Conservation (phyloP, 2,888 invertebrate species). For the Oligia fasciuncula region DNA sequence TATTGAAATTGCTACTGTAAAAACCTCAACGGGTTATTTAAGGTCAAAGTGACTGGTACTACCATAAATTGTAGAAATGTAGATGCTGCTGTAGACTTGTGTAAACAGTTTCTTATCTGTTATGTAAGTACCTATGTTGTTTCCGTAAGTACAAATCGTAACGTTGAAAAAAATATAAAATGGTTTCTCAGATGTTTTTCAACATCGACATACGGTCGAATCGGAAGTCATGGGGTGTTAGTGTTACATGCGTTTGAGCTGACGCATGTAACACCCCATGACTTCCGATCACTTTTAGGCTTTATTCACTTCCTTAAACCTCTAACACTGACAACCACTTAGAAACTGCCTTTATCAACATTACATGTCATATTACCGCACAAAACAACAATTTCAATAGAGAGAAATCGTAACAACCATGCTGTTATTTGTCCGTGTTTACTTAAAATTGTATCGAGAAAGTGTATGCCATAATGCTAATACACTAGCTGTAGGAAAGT, state of each 20-base stretch:
- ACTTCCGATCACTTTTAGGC: neutral
- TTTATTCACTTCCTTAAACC: slow-evolving; percentile 2
- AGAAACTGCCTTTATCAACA: slow-evolving; percentile 42
- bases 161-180: neutral
- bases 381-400: slow-evolving; percentile 55
- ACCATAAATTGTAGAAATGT: neutral
- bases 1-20: slow-evolving; percentile 11
- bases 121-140: neutral
- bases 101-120: neutral
- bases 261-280: neutral
- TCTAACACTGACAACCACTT: slow-evolving; percentile 36
- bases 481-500: slow-evolving; percentile 44
- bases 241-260: too few species aligned
- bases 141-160: neutral
- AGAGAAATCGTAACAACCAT: slow-evolving; percentile 57
- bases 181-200: too few species aligned
- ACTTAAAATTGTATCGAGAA: slow-evolving; percentile 68
- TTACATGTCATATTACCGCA: slow-evolving; percentile 32
- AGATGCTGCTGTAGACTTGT: neutral
- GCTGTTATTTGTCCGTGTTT: slow-evolving; percentile 57
- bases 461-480: slow-evolving; percentile 69
- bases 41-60: neutral
- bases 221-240: too few species aligned
- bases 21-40: neutral
- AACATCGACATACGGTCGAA: too few species aligned